These are phyloP conservation scores for Cheilosia variabilis DNA, from an alignment of 2,888 invertebrate genomes.

Conservation along the genomic window DNA sequence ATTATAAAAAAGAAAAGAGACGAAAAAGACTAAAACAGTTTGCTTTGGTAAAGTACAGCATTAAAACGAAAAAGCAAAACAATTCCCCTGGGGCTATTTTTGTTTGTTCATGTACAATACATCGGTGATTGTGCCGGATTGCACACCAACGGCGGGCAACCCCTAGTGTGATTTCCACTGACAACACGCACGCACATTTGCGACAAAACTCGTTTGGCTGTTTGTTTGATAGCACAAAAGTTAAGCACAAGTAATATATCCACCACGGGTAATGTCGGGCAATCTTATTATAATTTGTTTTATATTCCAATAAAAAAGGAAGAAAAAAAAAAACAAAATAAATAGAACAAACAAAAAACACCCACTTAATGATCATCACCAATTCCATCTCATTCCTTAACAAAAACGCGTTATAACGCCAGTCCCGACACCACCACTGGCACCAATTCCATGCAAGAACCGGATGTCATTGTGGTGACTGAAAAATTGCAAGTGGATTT, in stretches of 20 bases:
- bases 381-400: constrained; percentile 33
- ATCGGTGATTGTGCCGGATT: constrained; percentile 44
- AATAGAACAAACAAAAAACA: constrained; percentile 42
- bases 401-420: constrained; percentile 43
- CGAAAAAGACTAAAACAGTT: constrained; percentile 15
- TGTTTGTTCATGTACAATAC: constrained; percentile 22
- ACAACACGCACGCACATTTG: constrained; percentile 46
- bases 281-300: constrained; percentile 68
- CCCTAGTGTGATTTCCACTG: constrained; percentile 41
- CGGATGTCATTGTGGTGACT: constrained; percentile 72
- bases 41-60: constrained; percentile 10
- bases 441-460: constrained; percentile 18
- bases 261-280: constrained; percentile 38
- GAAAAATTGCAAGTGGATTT: constrained; percentile 75
- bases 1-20: constrained; percentile 26
- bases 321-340: constrained; percentile 11
- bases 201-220: constrained; percentile 34
- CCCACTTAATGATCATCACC: constrained; percentile 67
- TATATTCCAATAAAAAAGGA: constrained; percentile 33
- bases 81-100: constrained; percentile 38
- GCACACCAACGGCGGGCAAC: too few relatives aligned
- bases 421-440: constrained; percentile 7
- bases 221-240: constrained; percentile 23
- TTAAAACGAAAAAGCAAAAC: constrained; percentile 36
- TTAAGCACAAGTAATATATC: constrained; percentile 45